Evolutionary conservation across 1,140 invertebrate genomes (phyloP), one percentile per base, ranked within the genome.

Genomic region (Caenorhabditis latens): DNA sequence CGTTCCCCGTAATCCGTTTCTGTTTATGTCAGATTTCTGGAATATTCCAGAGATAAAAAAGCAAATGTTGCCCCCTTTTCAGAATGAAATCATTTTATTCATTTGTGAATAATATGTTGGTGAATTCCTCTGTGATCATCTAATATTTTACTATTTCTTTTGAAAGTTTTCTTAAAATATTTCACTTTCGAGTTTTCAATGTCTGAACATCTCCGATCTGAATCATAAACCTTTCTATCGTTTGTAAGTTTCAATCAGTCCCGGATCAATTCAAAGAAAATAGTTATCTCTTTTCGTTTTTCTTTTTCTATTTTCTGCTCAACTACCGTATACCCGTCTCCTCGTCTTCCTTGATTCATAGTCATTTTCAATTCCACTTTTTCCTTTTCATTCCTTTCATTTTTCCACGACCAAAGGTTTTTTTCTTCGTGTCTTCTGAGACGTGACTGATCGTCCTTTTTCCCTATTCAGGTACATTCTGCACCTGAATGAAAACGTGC

Each of bases 401-500:
- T 32, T 32, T 32, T 32, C 21, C 3, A 43, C 42, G 42, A 71
- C 42, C 65, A 71, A 71, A 71, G 13, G 19, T 40, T 40, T 63
- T 32, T 24, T 63, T 24, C 11, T 63, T 63, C 61, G 24, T 71
- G 40, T 46, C 42, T 71, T 71, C 65, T 71, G 40, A 71, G 65
- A 71, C 65, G 65, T 71, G 65, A 71, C 65, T 71, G 65, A 71
- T 71, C 65, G 65, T 46, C 21, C 46, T 71, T 46, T 65, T 53
- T 16, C 50, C 14, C 50, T 21, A n/a, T 58, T 65, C 61, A 46
- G 65, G 65, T 46, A 71, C 42, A 71, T 71, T 46, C 14, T 71
- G 42, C 65, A 71, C 65, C 65, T 71, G 61, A 63, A 63, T 14
- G 61, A 40, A 65, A 42, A 71, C 65, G 65, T 46, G 65, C 65